These are phyloP conservation scores for Caenorhabditis briggsae DNA, from an alignment of 1,140 invertebrate genomes.

Conservation along the genomic window DNA sequence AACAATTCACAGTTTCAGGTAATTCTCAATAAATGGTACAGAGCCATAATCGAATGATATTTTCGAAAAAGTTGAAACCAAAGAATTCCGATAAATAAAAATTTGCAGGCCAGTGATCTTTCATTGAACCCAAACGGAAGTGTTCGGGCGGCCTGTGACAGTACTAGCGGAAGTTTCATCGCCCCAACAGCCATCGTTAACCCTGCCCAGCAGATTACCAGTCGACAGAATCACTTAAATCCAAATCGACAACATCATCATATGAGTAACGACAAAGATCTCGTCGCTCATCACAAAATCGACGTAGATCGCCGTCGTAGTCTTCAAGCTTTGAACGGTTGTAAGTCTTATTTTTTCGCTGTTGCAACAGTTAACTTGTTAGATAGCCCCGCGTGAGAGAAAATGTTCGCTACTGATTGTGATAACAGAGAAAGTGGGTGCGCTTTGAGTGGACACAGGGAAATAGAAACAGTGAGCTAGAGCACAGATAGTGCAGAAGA, in stretches of 20 bases:
- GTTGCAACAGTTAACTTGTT: not conserved
- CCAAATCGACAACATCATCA: constrained; percentile 28
- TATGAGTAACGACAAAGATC: constrained; percentile 33
- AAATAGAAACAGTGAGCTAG: constrained; percentile 32
- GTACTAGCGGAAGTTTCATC: constrained; percentile 11
- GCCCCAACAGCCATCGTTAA: constrained; percentile 29
- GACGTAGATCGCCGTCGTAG: constrained; percentile 29
- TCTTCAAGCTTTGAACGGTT: constrained; percentile 1
- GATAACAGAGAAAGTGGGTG: constrained; percentile 22
- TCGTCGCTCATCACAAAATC: constrained; percentile 5
- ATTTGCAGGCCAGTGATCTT: constrained; percentile 33
- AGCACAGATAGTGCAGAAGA: constrained; percentile 6
- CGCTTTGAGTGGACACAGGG: constrained; percentile 22
- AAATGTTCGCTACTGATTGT: not conserved
- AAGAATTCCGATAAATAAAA: constrained; percentile 80
- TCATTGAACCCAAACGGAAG: constrained; percentile 38
- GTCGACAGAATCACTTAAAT: not conserved
- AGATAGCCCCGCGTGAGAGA: not conserved
- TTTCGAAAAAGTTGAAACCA: not conserved
- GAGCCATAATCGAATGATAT: not conserved
- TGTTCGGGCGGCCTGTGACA: constrained; percentile 36
- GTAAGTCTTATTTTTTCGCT: not conserved
- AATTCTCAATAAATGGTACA: constrained; percentile 79
- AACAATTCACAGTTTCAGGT: constrained; percentile 57
- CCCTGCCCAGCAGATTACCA: not conserved